phyloP scores from a whole-genome alignment of 2,888 invertebrate species.

The Meloe dianella region DNA sequence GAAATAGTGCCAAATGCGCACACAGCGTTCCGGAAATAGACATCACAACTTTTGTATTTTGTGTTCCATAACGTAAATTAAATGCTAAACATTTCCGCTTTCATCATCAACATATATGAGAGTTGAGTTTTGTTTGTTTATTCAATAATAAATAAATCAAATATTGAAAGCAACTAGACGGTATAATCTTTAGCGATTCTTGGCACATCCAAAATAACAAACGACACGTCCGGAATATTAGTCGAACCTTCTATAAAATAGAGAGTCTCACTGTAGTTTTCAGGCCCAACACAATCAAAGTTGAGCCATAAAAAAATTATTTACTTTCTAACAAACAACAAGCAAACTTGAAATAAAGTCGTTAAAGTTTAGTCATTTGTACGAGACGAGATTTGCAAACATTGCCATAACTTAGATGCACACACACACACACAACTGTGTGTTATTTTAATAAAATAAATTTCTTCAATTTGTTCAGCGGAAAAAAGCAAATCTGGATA shows the following conservation, averaged over 20 bases:
- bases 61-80: no score
- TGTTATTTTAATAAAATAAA: no score
- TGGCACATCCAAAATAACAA: not conserved
- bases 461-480: not conserved
- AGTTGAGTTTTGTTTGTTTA: no score
- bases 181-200: not conserved
- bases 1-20: no score
- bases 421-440: no score
- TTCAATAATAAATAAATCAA: not conserved
- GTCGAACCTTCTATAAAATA: no score
- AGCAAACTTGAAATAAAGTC: not conserved
- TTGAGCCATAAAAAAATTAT: not conserved
- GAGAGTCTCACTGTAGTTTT: not conserved
- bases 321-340: not conserved
- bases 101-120: no score
- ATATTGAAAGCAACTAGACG: not conserved
- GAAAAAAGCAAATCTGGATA: not conserved
- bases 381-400: not conserved
- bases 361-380: not conserved
- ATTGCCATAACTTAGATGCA: no score
- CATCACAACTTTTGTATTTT: no score
- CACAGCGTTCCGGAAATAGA: no score
- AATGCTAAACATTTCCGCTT: no score
- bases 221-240: no score
- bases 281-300: not conserved